phyloP scores from a whole-genome alignment of 2,113 vertebrate species.

The Urocynchramus pylzowi region DNA sequence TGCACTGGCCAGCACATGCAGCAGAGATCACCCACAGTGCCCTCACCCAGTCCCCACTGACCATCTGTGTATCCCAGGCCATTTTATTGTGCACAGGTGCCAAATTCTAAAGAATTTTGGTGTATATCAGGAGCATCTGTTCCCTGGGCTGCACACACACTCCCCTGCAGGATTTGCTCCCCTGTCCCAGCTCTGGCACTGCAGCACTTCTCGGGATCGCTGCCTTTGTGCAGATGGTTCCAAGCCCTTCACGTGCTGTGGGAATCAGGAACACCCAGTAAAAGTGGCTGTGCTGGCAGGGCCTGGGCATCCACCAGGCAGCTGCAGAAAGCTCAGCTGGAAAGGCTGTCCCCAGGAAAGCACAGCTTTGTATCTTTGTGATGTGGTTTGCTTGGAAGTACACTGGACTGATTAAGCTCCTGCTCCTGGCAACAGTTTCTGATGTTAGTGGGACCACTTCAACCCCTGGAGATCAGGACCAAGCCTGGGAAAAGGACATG shows the following conservation, averaged over 20 bases:
- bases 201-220: accelerated
- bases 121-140: neutral
- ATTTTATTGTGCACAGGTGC: neutral
- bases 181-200: neutral
- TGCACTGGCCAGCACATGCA: accelerated
- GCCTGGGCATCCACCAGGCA: neutral
- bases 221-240: neutral
- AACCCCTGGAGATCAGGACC: neutral
- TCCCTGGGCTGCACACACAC: neutral
- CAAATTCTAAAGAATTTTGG: neutral
- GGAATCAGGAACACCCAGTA: accelerated
- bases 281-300: neutral
- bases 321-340: neutral
- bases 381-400: neutral
- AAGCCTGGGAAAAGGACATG: neutral
- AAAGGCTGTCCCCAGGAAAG: neutral
- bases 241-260: neutral
- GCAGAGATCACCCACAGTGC: neutral
- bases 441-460: neutral
- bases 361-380: neutral
- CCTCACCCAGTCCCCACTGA: neutral
- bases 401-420: neutral
- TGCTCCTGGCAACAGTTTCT: neutral
- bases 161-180: neutral
- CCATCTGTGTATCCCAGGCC: neutral